Evolutionary conservation across 1,140 invertebrate genomes (phyloP).

Genomic region (Mycetomoellerius zeteki): DNA sequence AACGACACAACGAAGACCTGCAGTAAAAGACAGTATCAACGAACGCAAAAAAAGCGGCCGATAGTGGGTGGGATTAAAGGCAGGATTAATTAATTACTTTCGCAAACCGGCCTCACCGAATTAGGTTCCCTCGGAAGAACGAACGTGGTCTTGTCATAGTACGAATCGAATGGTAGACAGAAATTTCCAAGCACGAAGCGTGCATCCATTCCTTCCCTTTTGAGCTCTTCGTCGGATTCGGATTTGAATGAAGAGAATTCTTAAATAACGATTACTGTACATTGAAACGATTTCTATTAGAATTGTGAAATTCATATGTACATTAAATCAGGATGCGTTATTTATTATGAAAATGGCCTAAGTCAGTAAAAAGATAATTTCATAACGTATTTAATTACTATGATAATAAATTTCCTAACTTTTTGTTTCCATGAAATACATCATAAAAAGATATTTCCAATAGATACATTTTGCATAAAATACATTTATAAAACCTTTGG

Average conservation of each 20-base stretch:
- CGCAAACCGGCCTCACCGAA: constrained; percentile 22
- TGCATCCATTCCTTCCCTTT: background rate
- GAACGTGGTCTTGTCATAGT: background rate
- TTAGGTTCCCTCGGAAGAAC: constrained; percentile 27
- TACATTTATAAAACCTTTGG: background rate
- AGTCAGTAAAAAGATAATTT: background rate
- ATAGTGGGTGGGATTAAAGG: constrained; percentile 51
- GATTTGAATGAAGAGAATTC: background rate
- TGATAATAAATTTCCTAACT: background rate
- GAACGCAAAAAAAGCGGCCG: constrained; percentile 58
- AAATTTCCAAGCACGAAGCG: constrained; percentile 8
- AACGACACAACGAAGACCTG: constrained; percentile 28
- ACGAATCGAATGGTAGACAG: constrained; percentile 7
- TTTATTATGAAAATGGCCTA: background rate
- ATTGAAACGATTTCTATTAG: background rate
- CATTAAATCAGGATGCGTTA: background rate
- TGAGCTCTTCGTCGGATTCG: background rate
- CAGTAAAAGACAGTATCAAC: constrained; percentile 58
- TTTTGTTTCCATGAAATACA: background rate
- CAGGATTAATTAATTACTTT: constrained; percentile 68
- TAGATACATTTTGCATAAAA: background rate
- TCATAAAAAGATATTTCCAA: background rate
- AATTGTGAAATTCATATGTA: background rate
- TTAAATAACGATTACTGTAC: background rate
- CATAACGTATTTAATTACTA: background rate